Evolutionary conservation across 2,888 invertebrate species (phyloP), one percentile per base, ranked within the genome.

Genomic region (Gandaritis pyraliata): DNA sequence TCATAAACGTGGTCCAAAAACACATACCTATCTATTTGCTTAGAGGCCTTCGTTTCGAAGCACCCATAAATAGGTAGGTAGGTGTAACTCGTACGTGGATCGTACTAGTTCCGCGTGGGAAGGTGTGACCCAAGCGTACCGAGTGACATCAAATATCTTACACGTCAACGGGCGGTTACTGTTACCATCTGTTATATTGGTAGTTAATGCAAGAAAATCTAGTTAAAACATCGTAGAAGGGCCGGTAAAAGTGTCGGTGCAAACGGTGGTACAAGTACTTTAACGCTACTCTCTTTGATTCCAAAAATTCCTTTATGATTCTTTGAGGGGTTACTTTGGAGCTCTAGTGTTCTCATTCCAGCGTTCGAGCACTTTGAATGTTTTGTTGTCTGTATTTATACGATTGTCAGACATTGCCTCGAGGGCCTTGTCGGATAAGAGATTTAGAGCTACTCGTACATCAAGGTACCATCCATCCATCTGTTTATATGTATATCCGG

Each of bases 401-500:
- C 36, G 54, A 50, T 50, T 55, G 60, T 39, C 13, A 12, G 16
- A 50, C 50, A 43, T 29, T 43, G 43, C 30, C 38, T 49, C 48
- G 23, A 16, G 46, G 18, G 18, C 45, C 33, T 45, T 33, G 30
- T 29, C 30, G 43, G 30, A 16, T 53, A 43, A 43, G 54, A 48
- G 12, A n/a, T 46, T 38, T n/a, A 52, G 16, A 50, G n/a, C 50
- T 39, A 36, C 13, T 33, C 47, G n/a, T 48, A 51, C 13, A 51
- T 58, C 51, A 58, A 58, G 46, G 46, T 12, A n/a, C 18, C 39
- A 12, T 41, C 16, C 38, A 43, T 36, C 36, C 15, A 38, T 58
- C 57, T 54, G 58, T 23, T 53, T 38, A 4, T 38, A 4, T 41
- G 29, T 41, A 52, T 59, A 48, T 64, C 59, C 64, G 49, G 49